Evolutionary conservation across 2,797 vertebrate genomes (phyloP).

Genomic region (Mus caroli): DNA sequence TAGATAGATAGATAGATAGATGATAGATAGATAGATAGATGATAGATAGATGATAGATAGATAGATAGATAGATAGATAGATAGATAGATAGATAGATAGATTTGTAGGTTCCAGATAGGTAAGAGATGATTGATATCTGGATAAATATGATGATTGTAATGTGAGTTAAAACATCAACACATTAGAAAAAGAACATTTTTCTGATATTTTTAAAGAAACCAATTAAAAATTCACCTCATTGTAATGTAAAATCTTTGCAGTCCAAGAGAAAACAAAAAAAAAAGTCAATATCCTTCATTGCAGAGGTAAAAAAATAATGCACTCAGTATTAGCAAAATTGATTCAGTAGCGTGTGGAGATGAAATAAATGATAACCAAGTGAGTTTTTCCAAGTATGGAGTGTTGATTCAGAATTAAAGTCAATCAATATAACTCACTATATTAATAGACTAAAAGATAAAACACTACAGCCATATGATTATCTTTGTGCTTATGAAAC

Average conservation of each 20-base stretch:
- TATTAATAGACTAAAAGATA: neutral
- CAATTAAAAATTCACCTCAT: neutral
- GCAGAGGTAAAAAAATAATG: neutral
- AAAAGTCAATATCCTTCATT: slow-evolving; percentile 5
- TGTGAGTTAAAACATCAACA: neutral
- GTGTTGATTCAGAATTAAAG: neutral
- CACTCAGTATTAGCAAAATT: slow-evolving; percentile 7
- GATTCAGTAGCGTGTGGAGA: neutral
- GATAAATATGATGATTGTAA: neutral
- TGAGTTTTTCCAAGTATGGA: neutral
- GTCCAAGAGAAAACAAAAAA: slow-evolving; percentile 29
- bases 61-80: neutral
- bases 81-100: neutral
- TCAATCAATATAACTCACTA: neutral
- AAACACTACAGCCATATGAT: neutral
- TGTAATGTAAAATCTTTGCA: neutral
- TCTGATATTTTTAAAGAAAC: neutral
- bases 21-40: neutral
- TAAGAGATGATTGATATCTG: neutral
- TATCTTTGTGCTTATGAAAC: neutral
- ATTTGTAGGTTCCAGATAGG: neutral
- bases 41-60: neutral
- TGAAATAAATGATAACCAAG: neutral
- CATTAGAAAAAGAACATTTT: neutral
- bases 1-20: neutral